phyloP scores from a whole-genome alignment of 2,888 invertebrate genomes.

The Drosophila atroscutellata region DNA sequence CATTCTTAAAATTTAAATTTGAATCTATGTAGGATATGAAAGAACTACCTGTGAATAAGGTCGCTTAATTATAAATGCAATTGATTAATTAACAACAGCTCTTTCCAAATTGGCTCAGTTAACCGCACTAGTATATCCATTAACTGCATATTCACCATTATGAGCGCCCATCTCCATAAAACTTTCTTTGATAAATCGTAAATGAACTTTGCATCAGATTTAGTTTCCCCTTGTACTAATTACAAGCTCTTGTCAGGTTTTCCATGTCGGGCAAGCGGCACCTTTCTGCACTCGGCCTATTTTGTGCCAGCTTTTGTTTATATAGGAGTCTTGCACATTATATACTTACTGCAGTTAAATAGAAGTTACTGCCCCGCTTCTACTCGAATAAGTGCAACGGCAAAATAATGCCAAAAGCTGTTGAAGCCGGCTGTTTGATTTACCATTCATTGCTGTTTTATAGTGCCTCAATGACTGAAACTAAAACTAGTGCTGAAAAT shows the following conservation, averaged over 20 bases:
- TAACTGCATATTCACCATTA: constrained; percentile 22
- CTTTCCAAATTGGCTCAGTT: neutral
- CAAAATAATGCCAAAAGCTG: constrained; percentile 74
- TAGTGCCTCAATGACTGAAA: constrained; percentile 68
- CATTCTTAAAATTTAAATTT: neutral
- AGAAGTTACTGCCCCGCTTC: constrained; percentile 32
- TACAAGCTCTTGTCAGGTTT: constrained; percentile 21
- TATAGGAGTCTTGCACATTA: constrained; percentile 58
- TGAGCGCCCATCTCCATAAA: neutral
- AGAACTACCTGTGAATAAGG: neutral
- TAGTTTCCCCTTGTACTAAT: constrained; percentile 33
- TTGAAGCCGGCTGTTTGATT: constrained; percentile 75
- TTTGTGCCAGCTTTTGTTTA: constrained; percentile 55
- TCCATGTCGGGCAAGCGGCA: constrained; percentile 19
- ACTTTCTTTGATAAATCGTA: constrained; percentile 9
- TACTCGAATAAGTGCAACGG: constrained; percentile 48
- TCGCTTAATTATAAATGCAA: neutral
- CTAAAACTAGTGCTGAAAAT: constrained; percentile 45
- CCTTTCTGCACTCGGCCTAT: constrained; percentile 58
- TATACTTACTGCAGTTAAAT: constrained; percentile 40
- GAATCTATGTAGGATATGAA: neutral
- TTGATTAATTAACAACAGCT: constrained; percentile 16
- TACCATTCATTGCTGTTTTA: constrained; percentile 79
- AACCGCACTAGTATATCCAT: constrained; percentile 23
- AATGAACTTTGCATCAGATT: constrained; percentile 18